Evolutionary conservation across 1,140 invertebrate genomes (phyloP), one percentile per base, ranked within the genome.

Genomic region (Drosophila guanche): DNA sequence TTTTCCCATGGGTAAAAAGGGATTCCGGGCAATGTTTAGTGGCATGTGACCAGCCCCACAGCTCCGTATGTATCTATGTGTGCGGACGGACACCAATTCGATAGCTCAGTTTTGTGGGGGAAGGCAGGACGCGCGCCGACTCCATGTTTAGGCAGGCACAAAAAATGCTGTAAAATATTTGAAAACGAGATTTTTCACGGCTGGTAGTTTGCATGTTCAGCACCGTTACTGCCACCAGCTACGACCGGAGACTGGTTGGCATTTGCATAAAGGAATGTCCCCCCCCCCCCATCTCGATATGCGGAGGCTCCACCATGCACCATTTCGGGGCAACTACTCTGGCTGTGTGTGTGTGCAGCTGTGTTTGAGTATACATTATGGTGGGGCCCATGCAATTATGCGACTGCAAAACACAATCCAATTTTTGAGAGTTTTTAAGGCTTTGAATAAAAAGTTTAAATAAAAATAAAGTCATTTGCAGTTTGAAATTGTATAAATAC

Each of bases 91-190:
- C 55, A 20, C 29, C 40, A 8, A n/a, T 45, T 54, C 33, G 33
- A 16, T 46, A 42, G 5, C 2, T 12, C 7, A 8, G 6, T 2
- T 12, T 14, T 40, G 8, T 5, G 10, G 16, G 8, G 45, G 8
- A 20, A 14, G 23, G 40, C 29, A 27, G 47, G 66, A 27, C 52
- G 12, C 37, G 22, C 52, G 12, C 37, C 40, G 51, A 41, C 42
- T 40, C 50, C 53, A 41, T 68, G 78, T 65, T 83, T 83, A 84
- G 79, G 68, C 68, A 73, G 78, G 61, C 78, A 77, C 68, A 85
- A 86, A 86, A 86, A 88, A 76, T 75, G 83, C 79, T 88, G 77
- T 88, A 88, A 88, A 88, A 88, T 88, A 88, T 88, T 83, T 88
- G 78, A 88, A 78, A 80, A 88, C 78, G 70, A 88, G 78, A 85